A percentile compares a stretch with the other conserved stretches of the same genome.
Conservation (phyloP, 2,888 invertebrate genomes). For the Morpho helenor region DNA sequence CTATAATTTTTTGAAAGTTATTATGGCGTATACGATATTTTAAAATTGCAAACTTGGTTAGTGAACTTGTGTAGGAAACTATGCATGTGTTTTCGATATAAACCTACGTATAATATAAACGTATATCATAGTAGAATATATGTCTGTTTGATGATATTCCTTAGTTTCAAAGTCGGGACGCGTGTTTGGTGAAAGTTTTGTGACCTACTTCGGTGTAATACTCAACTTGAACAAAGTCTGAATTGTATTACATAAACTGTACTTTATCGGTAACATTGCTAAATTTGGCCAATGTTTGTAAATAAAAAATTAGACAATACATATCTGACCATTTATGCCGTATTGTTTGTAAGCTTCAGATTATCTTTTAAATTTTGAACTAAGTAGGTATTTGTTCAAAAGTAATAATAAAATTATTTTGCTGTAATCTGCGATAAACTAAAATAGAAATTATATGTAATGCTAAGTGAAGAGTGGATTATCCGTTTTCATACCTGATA, state of each 20-base stretch:
- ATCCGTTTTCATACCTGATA: too few relatives aligned
- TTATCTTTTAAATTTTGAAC: too few relatives aligned
- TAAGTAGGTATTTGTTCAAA: too few relatives aligned
- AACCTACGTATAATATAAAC: constrained; percentile 37
- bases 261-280: too few relatives aligned
- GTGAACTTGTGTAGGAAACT: constrained; percentile 61
- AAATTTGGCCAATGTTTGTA: too few relatives aligned
- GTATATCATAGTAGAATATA: constrained; percentile 52
- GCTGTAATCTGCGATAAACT: too few relatives aligned
- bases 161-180: constrained; percentile 46
- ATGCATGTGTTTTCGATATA: constrained; percentile 70
- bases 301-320: too few relatives aligned
- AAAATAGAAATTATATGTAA: too few relatives aligned
- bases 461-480: too few relatives aligned
- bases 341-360: too few relatives aligned
- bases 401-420: too few relatives aligned
- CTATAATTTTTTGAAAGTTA: constrained; percentile 27
- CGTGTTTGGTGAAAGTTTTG: constrained; percentile 45
- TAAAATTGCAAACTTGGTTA: constrained; percentile 36
- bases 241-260: constrained; percentile 19
- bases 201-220: constrained; percentile 32
- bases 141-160: constrained; percentile 30
- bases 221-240: constrained; percentile 17
- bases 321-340: too few relatives aligned
- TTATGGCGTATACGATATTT: constrained; percentile 36